Percentiles rank a stretch among this genome's conserved stretches.
phyloP scores from a whole-genome alignment of 1,140 invertebrate species.

The Polyergus mexicanus region DNA sequence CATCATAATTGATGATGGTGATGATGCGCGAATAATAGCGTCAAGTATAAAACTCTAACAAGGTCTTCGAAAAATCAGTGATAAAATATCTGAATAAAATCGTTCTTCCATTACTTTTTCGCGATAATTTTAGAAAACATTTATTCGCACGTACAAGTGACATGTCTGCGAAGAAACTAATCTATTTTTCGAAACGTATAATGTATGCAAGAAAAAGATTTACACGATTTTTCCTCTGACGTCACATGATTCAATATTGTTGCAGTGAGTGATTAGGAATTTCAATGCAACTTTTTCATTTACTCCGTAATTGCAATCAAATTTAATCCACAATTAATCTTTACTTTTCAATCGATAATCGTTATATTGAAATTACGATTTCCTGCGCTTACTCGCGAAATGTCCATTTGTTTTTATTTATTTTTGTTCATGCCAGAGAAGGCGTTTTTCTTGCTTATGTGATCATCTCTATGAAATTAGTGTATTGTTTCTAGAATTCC shows the following conservation, averaged over 20 bases:
- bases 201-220: background rate
- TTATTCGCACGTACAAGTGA: background rate
- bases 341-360: slow-evolving; percentile 19
- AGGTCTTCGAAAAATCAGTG: background rate
- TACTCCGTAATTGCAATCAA: background rate
- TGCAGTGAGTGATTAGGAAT: background rate
- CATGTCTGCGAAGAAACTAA: background rate
- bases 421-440: slow-evolving; percentile 2
- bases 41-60: background rate
- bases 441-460: slow-evolving; percentile 69
- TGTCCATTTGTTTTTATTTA: slow-evolving; percentile 17
- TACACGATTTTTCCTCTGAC: background rate
- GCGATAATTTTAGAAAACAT: background rate
- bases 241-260: background rate
- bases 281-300: slow-evolving; percentile 13
- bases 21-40: background rate
- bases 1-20: too few species aligned
- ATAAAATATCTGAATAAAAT: too few species aligned
- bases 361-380: slow-evolving; percentile 37
- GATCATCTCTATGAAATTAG: slow-evolving; percentile 56
- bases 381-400: background rate
- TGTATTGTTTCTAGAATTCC: background rate
- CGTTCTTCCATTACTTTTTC: background rate
- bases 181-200: background rate
- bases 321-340: background rate